Evolutionary conservation across 2,888 invertebrate species (phyloP), one percentile per base, ranked within the genome.

Genomic region (Cheilosia urbana): DNA sequence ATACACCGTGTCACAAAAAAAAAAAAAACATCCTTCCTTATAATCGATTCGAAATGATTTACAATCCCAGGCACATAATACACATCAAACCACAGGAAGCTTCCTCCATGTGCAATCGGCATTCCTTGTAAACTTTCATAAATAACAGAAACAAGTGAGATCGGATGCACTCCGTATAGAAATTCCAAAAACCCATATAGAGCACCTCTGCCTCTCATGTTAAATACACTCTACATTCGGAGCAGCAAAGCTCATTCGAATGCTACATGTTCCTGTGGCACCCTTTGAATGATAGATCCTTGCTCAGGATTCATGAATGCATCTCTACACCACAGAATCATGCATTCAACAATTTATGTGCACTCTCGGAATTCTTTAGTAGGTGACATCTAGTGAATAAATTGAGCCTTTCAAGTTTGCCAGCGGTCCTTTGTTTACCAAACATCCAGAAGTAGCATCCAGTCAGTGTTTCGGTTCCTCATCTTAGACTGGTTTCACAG

Each of bases 281-380:
- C 51, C 63, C 62, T 57, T 71, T 85, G 81, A 85, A 85, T 85
- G 72, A 85, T 85, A 75, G 78, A 68, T 83, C 68, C 57, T 73
- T 57, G 73, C 34, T 81, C 57, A 66, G 58, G 62, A 81, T 76
- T 85, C 85, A 81, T 85, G 85, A 72, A 81, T 85, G 81, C 85
- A 81, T 81, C 75, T 75, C 60, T 60, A 60, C 55, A 51, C 55
- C 71, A 71, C 72, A 76, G 60, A 66, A 85, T 81, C 72, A 81
- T 85, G 81, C 81, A 85, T 81, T 85, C 85, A 85, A 85, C 85
- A 85, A 85, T 85, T 81, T 85, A 85, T 85, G 85, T 85, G 81
- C 68, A 76, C 76, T 81, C 76, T 51, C 76, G 81, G 85, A 85
- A 85, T 85, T 81, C 81, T 63, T 81, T 81, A 85, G 85, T 85